Percentiles rank a stretch among this genome's conserved stretches.
Conservation (phyloP, 2,797 vertebrate genomes). For the Coendou prehensilis region DNA sequence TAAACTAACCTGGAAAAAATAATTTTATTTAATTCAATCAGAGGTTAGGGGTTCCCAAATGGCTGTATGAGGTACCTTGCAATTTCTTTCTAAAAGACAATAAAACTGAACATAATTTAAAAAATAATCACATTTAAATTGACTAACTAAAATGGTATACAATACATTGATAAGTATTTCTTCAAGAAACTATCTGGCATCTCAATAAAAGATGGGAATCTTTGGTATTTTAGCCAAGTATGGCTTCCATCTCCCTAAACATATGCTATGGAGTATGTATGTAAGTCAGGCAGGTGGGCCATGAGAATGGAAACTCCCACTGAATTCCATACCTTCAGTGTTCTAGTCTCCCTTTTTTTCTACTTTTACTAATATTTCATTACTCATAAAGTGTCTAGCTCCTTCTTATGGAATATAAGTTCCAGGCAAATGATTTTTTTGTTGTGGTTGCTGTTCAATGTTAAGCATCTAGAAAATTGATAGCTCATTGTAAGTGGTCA, state of each 20-base stretch:
- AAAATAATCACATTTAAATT: neutral
- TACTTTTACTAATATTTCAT: neutral
- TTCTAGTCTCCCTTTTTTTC: neutral
- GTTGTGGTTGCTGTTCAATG: neutral
- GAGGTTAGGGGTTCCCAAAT: neutral
- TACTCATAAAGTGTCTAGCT: neutral
- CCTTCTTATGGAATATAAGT: neutral
- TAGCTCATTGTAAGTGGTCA: neutral
- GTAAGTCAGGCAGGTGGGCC: accelerated
- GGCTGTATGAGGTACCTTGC: neutral
- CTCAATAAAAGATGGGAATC: neutral
- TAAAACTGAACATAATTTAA: neutral
- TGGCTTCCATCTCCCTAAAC: neutral
- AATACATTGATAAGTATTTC: neutral
- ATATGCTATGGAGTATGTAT: neutral
- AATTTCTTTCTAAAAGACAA: neutral
- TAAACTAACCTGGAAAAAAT: neutral
- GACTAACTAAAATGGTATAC: neutral
- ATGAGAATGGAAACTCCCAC: neutral
- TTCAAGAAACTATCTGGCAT: neutral
- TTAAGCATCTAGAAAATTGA: neutral
- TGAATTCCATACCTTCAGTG: neutral
- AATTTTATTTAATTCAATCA: neutral
- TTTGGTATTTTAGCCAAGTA: neutral
- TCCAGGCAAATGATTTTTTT: neutral